These are phyloP conservation scores for Auanema freiburgensis DNA, from an alignment of 2,888 invertebrate genomes.

Conservation along the genomic window DNA sequence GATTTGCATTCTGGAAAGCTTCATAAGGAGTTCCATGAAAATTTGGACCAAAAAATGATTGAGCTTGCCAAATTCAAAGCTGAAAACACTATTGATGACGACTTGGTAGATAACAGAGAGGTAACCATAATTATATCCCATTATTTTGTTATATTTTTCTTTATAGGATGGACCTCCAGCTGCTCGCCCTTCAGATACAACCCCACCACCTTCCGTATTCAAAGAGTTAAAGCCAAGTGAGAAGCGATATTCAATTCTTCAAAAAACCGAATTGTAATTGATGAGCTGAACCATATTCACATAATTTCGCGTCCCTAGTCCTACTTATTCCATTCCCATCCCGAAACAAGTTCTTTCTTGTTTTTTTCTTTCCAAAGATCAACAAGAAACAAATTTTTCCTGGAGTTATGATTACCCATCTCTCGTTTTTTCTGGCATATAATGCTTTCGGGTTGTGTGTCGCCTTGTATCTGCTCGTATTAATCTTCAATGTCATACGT, in stretches of 20 bases:
- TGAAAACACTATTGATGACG: constrained; percentile 39
- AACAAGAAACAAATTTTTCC: no score
- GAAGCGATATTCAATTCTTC: constrained; percentile 88
- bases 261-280: constrained; percentile 54
- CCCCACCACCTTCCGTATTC: constrained; percentile 73
- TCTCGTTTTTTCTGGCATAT: no score
- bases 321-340: no score
- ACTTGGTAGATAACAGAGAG: constrained; percentile 23
- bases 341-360: no score
- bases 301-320: no score
- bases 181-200: constrained; percentile 81
- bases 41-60: constrained; percentile 75
- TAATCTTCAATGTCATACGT: no score
- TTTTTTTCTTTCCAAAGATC: no score
- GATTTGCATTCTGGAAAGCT: constrained; percentile 95
- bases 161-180: constrained; percentile 60
- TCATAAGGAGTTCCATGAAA: constrained; percentile 93
- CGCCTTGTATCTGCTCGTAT: no score
- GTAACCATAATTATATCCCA: constrained; percentile 10
- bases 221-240: constrained; percentile 93
- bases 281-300: no score
- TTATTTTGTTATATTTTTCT: constrained; percentile 4
- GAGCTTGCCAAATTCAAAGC: constrained; percentile 57
- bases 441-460: no score
- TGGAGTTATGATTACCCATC: no score